Conservation (phyloP, 2,113 vertebrate genomes). For the Aldabrachelys gigantea region DNA sequence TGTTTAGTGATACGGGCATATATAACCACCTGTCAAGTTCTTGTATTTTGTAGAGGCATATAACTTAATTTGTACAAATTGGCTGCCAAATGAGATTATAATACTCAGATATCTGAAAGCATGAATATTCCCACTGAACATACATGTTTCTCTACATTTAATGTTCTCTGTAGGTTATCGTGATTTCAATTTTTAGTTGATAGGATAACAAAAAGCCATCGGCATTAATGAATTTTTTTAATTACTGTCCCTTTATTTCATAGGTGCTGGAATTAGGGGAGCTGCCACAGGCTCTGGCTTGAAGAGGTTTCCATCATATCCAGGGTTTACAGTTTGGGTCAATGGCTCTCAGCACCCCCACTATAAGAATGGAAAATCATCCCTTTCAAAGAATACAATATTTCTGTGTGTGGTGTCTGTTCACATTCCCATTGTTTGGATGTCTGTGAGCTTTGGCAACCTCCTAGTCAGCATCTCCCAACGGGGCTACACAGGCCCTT, state of each 20-base stretch:
- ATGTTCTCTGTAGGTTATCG: background rate
- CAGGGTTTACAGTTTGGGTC: too few species aligned
- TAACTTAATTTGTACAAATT: background rate
- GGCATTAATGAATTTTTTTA: too few species aligned
- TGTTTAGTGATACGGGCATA: accelerated
- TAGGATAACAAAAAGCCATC: background rate
- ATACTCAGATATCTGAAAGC: background rate
- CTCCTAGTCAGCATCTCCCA: too few species aligned
- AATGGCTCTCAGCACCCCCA: too few species aligned
- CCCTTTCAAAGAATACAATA: background rate
- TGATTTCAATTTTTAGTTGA: background rate
- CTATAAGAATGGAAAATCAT: background rate
- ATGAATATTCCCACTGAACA: background rate
- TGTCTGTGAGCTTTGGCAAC: too few species aligned
- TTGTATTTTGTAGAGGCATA: background rate
- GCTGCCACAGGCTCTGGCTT: too few species aligned
- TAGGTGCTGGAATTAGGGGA: too few species aligned
- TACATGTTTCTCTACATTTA: background rate
- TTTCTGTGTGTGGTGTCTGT: background rate
- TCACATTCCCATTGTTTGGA: too few species aligned
- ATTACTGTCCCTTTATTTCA: too few species aligned
- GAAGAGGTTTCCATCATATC: too few species aligned
- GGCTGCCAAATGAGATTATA: background rate
- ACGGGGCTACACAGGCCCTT: too few species aligned
- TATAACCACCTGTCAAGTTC: background rate